These are phyloP conservation scores for Polymixis lichenea DNA, from an alignment of 2,888 invertebrate genomes.

Conservation along the genomic window DNA sequence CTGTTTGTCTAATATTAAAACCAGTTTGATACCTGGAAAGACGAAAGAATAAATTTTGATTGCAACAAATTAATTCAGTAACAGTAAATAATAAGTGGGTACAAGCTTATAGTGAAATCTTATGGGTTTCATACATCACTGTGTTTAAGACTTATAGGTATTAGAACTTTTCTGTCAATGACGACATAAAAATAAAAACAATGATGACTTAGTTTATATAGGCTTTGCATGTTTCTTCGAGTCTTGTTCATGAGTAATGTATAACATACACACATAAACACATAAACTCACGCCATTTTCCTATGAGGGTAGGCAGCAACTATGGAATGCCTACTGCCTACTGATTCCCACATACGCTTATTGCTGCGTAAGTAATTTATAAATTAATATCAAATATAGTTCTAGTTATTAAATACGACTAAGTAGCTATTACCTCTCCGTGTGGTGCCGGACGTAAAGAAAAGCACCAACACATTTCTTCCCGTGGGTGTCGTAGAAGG, in stretches of 20 bases:
- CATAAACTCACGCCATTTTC: too few species aligned
- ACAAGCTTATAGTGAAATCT: neutral
- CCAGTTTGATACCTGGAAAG: neutral
- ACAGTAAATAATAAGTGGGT: neutral
- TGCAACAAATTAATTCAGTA: neutral
- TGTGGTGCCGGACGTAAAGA: too few species aligned
- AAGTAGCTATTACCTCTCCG: too few species aligned
- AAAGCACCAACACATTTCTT: too few species aligned
- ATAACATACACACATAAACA: too few species aligned
- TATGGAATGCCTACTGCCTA: too few species aligned
- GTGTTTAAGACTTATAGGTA: too few species aligned
- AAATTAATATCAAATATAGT: neutral
- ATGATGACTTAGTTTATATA: neutral
- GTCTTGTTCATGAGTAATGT: neutral
- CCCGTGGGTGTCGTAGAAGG: too few species aligned
- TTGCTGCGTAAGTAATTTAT: too few species aligned
- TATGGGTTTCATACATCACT: neutral
- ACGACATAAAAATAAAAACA: neutral
- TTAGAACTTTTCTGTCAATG: neutral
- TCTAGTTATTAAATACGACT: neutral
- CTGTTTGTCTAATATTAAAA: neutral
- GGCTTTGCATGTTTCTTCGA: neutral
- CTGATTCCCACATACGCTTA: too few species aligned
- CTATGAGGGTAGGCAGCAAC: too few species aligned
- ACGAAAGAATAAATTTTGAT: neutral